Percentiles rank a stretch among this genome's conserved stretches.
Evolutionary conservation across 2,888 invertebrate genomes (phyloP).

Genomic region (Tachystola acroxantha): DNA sequence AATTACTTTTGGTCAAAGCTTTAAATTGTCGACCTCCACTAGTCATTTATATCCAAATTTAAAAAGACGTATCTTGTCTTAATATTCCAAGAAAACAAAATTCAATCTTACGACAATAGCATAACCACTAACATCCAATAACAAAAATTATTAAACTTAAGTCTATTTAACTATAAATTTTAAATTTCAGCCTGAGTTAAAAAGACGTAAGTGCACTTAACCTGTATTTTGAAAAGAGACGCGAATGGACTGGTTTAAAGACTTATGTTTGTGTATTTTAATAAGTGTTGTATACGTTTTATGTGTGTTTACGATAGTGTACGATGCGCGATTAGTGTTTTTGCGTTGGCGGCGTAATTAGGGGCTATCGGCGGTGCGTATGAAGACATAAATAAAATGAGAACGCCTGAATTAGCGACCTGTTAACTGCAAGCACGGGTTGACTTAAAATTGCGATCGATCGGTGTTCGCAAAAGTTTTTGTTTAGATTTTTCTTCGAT

Average conservation of each 20-base stretch:
- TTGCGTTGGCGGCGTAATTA: constrained; percentile 70
- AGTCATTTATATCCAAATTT: too few relatives aligned
- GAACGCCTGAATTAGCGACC: constrained; percentile 60
- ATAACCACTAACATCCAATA: background rate
- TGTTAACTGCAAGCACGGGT: constrained; percentile 35
- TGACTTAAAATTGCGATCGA: constrained; percentile 61
- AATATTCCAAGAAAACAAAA: background rate
- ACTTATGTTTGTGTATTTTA: background rate
- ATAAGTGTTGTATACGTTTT: background rate
- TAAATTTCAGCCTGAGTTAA: background rate
- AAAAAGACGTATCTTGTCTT: constrained; percentile 11
- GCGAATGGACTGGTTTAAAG: background rate
- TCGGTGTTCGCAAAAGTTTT: constrained; percentile 35
- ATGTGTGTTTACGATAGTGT: constrained; percentile 7
- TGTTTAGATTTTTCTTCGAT: background rate
- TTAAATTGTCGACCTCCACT: too few relatives aligned
- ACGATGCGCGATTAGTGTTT: constrained; percentile 73
- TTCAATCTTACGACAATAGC: background rate
- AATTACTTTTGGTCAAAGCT: constrained; percentile 5
- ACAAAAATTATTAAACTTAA: background rate
- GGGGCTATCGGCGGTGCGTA: constrained; percentile 74
- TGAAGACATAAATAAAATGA: constrained; percentile 76
- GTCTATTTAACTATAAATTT: background rate
- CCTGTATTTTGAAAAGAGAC: background rate
- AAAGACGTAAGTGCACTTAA: constrained; percentile 11